Evolutionary conservation across 2,888 invertebrate genomes (phyloP).

Genomic region (Hyppa rectilinea): DNA sequence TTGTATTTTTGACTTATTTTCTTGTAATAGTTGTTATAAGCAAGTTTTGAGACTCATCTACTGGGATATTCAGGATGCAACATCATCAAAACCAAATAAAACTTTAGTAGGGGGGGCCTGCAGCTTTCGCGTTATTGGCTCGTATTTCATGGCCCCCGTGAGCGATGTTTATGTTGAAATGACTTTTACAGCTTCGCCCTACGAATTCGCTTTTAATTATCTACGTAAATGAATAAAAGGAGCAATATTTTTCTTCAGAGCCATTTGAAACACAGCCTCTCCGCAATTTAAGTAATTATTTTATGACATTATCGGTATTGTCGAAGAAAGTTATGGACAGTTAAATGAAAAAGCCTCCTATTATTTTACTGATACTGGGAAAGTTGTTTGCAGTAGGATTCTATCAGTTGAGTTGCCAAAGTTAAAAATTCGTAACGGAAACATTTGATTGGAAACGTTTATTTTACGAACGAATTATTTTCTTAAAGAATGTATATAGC

Average conservation of each 20-base stretch:
- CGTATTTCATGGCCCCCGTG: constrained; percentile 15
- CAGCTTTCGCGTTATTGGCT: neutral
- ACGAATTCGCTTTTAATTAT: constrained; percentile 28
- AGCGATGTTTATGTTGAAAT: constrained; percentile 22
- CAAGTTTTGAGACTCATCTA: neutral
- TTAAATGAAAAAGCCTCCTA: constrained; percentile 10
- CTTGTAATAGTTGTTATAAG: neutral
- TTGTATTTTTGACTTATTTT: neutral
- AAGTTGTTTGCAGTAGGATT: constrained; percentile 8
- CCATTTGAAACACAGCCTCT: constrained; percentile 9
- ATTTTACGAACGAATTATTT: too few relatives aligned
- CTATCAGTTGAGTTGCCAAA: constrained; percentile 6
- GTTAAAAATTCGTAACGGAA: neutral
- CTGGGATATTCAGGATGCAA: neutral
- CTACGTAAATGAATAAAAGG: constrained; percentile 31
- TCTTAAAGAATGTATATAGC: neutral
- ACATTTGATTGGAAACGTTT: neutral
- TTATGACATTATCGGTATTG: constrained; percentile 10
- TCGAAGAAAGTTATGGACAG: constrained; percentile 1
- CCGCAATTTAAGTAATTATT: constrained; percentile 16
- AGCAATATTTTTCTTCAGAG: constrained; percentile 7
- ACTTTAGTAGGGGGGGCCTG: neutral
- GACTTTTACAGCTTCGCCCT: constrained; percentile 20
- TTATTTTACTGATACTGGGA: neutral
- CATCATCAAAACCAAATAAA: neutral